phyloP scores from a whole-genome alignment of 2,888 invertebrate genomes.

The Creontiades dilutus region DNA sequence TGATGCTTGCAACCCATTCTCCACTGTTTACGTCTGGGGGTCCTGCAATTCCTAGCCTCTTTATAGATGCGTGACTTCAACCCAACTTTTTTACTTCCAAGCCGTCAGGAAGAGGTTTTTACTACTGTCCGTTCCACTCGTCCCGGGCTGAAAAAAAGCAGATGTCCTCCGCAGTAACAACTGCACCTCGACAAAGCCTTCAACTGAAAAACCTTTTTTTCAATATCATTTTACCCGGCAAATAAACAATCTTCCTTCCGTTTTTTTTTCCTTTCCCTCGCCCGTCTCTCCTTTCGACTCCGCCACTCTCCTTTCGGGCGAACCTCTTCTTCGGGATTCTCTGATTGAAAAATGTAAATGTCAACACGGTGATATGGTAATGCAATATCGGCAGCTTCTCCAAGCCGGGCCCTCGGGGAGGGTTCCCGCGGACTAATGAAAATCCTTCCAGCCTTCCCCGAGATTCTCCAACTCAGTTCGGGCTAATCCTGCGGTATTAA shows the following conservation, averaged over 20 bases:
- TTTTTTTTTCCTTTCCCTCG: not conserved
- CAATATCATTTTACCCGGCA: conserved; percentile 54
- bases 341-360: conserved; percentile 76
- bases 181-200: conserved; percentile 26
- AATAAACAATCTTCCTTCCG: conserved; percentile 46
- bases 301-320: conserved; percentile 30
- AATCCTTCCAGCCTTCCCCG: conserved; percentile 30
- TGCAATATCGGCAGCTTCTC: conserved; percentile 72
- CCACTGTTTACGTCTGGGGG: not conserved
- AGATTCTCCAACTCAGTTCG: conserved; percentile 15
- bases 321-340: not conserved
- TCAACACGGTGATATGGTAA: conserved; percentile 74
- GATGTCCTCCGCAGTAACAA: conserved; percentile 10
- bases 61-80: not conserved
- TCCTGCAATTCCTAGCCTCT: conserved; percentile 7
- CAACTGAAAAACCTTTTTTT: conserved; percentile 37
- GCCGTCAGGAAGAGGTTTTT: not conserved
- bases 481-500: conserved; percentile 60
- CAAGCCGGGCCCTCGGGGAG: conserved; percentile 9
- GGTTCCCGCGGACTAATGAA: conserved; percentile 50
- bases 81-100: not conserved
- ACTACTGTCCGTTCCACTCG: conserved; percentile 18
- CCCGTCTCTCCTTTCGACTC: conserved; percentile 21
- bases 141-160: not conserved
- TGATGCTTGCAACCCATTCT: conserved; percentile 24